A percentile compares a stretch with the other conserved stretches of the same genome.
Evolutionary conservation across 2,113 vertebrate species (phyloP).

Genomic region (Phasianus colchicus): DNA sequence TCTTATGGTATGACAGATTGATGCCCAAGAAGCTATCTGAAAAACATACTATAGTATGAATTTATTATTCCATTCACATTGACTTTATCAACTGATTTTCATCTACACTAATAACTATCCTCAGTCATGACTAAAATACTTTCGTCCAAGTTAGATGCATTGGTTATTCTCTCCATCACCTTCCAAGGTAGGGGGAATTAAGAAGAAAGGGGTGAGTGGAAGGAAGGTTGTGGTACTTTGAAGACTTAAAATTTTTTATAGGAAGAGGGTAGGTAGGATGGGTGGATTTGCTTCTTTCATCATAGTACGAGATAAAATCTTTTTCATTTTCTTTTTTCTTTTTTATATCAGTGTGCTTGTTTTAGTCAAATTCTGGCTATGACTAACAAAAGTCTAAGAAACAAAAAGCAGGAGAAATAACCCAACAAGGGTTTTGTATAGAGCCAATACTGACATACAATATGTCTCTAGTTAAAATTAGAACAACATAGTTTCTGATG

Average conservation of each 20-base stretch:
- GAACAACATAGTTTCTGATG: not conserved
- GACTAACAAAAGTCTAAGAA: not conserved
- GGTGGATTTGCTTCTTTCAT: not conserved
- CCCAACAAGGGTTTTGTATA: not conserved
- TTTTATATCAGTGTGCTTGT: not conserved
- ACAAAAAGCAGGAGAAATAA: not conserved
- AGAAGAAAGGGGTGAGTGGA: accelerated
- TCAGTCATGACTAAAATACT: not conserved
- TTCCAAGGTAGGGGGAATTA: not conserved
- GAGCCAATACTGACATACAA: not conserved
- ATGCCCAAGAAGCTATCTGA: not conserved
- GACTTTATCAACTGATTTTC: not conserved
- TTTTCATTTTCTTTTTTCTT: not conserved
- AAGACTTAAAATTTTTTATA: not conserved
- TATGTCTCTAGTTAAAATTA: not conserved
- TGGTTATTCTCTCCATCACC: not conserved
- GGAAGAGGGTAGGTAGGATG: not conserved
- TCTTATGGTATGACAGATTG: not conserved
- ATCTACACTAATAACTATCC: not conserved
- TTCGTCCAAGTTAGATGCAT: not conserved
- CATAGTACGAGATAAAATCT: not conserved
- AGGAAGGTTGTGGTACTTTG: accelerated
- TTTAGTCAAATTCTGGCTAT: not conserved
- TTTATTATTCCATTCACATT: not conserved
- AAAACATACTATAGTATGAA: not conserved